Percentiles rank a stretch among this genome's conserved stretches.
These are phyloP conservation scores for Diadophis punctatus DNA, from an alignment of 2,113 vertebrate species.

Conservation along the genomic window DNA sequence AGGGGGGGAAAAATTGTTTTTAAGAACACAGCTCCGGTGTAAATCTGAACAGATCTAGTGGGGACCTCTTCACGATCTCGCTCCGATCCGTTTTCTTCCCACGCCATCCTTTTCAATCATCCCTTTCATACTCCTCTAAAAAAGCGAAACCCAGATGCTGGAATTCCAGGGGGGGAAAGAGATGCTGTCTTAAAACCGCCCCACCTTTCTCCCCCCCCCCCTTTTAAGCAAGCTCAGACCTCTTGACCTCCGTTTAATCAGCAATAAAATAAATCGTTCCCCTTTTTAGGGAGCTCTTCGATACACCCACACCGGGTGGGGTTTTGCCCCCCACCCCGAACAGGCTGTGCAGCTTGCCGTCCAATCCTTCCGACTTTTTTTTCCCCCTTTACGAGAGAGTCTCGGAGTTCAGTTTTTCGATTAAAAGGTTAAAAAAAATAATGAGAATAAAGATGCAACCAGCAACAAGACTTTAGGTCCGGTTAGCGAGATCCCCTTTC, in stretches of 20 bases:
- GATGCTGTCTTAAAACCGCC: background rate
- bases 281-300: background rate
- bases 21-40: background rate
- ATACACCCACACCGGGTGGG: background rate
- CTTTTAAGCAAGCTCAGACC: background rate
- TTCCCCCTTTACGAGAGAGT: background rate
- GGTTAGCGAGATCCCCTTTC: background rate
- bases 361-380: too few species aligned
- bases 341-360: fast-evolving
- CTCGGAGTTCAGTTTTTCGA: background rate
- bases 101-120: background rate
- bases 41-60: background rate
- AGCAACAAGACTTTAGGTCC: background rate
- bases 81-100: background rate
- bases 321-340: background rate
- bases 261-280: background rate
- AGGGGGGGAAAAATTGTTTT: background rate
- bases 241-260: background rate
- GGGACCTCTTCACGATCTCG: background rate
- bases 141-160: background rate
- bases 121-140: background rate
- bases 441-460: background rate
- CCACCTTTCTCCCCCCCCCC: too few species aligned
- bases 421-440: background rate
- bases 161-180: background rate